Evolutionary conservation across 2,888 invertebrate genomes (phyloP), one percentile per base, ranked within the genome.

Genomic region (Temnothorax rugatulus): DNA sequence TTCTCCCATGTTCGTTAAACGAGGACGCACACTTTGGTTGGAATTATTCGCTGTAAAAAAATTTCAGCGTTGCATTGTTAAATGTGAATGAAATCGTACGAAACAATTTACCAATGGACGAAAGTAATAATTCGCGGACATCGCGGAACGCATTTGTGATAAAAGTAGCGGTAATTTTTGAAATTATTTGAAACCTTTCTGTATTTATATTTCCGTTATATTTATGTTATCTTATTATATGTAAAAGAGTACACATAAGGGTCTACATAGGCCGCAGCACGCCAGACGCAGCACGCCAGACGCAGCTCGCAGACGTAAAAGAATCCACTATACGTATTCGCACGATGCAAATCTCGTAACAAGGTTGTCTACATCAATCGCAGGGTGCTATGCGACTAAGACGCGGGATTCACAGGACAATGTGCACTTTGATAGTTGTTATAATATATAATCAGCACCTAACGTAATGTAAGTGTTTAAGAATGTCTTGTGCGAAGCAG

Each of bases 61-160:
- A 59, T 71, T 59, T 68, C 71, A 79, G 7, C 21, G 18, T 47
- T 47, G 44, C n/a, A 21, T 21, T 15, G 64, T 50, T 64, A 66
- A 52, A 52, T 76, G 25, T 18, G 25, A 50, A 34, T 18, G 25
- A 50, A 34, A 50, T 57, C 18, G 29, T 66, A 66, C 5, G 68
- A n/a, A n/a, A 13, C 25, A 71, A 71, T 44, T 50, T 52, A 18
- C 44, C 0, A 47, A 44, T 21, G 47, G 18, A 18, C 29, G 15
- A 44, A 68, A n/a, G 21, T 47, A 59, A 79, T 79, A 21, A 21
- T 34, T 25, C 2, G 44, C 15, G 4, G 47, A 21, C 18, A 21
- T 25, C 2, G 44, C 15, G 4, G 47, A 47, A 71, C 21, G 34
- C 34, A 25, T 44, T 69, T 21, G n/a, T 3, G 25, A 25, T 54